These are phyloP conservation scores for Melanargia galathea DNA, from an alignment of 2,888 invertebrate genomes.

Conservation along the genomic window DNA sequence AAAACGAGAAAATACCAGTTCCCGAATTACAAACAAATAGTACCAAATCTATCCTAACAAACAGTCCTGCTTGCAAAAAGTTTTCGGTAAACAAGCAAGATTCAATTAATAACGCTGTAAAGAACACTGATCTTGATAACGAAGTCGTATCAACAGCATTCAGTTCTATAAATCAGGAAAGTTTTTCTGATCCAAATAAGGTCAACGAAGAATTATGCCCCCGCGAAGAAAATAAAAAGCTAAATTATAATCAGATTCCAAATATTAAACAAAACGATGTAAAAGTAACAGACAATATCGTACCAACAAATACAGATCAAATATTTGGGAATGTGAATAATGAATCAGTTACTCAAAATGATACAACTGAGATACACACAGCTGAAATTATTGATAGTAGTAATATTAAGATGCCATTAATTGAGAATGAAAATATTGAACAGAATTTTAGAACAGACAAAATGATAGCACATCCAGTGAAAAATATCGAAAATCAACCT, in stretches of 20 bases:
- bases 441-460: conserved; percentile 1
- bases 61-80: not conserved
- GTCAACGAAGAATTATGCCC: not conserved
- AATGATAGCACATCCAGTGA: not conserved
- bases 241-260: not conserved
- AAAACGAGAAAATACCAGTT: not conserved
- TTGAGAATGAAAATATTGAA: conserved; percentile 1
- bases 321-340: conserved; percentile 4
- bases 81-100: not conserved
- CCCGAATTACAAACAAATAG: not conserved
- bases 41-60: not conserved
- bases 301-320: not conserved
- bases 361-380: not conserved
- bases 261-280: not conserved
- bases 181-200: not conserved
- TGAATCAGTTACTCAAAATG: conserved; percentile 1
- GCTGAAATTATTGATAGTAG: not conserved
- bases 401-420: not conserved
- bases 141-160: not conserved
- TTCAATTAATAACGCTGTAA: not conserved
- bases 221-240: not conserved
- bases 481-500: not conserved
- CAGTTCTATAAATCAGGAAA: not conserved
- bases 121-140: not conserved
- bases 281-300: not conserved